Evolutionary conservation across 2,797 vertebrate species (phyloP).

Genomic region (Crotalus adamanteus): DNA sequence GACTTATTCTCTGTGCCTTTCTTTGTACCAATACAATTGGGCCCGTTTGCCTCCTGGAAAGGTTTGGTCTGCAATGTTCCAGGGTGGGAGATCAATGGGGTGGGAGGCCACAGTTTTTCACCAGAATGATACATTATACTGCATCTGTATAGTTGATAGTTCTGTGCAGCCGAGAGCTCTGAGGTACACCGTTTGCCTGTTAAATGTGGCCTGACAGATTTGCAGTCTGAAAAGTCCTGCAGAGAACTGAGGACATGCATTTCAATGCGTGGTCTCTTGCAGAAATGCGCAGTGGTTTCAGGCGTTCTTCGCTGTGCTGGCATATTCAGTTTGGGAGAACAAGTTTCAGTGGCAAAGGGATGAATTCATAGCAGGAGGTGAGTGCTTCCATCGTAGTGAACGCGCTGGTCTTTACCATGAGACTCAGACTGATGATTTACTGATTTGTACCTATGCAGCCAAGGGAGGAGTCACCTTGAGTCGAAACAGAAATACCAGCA

Average conservation of each 20-base stretch:
- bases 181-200: constrained; percentile 50
- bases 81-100: not conserved
- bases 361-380: not conserved
- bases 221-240: constrained; percentile 59
- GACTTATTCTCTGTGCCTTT: constrained; percentile 26
- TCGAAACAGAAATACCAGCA: not conserved
- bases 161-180: constrained; percentile 44
- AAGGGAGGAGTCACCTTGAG: not conserved
- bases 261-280: constrained; percentile 47
- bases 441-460: not conserved
- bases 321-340: constrained; percentile 47
- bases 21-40: constrained; percentile 31
- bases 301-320: constrained; percentile 45
- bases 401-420: not conserved
- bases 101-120: constrained; percentile 32
- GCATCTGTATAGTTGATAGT: constrained; percentile 38
- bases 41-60: constrained; percentile 37
- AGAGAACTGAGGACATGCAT: constrained; percentile 58
- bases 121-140: constrained; percentile 48
- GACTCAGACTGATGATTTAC: not conserved
- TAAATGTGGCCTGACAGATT: constrained; percentile 54
- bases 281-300: constrained; percentile 47
- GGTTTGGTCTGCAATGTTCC: constrained; percentile 21
- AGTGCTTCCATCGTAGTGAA: not conserved
- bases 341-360: constrained; percentile 27